Conservation (phyloP, 2,797 vertebrate species). For the Schizothorax lantsangensis region DNA sequence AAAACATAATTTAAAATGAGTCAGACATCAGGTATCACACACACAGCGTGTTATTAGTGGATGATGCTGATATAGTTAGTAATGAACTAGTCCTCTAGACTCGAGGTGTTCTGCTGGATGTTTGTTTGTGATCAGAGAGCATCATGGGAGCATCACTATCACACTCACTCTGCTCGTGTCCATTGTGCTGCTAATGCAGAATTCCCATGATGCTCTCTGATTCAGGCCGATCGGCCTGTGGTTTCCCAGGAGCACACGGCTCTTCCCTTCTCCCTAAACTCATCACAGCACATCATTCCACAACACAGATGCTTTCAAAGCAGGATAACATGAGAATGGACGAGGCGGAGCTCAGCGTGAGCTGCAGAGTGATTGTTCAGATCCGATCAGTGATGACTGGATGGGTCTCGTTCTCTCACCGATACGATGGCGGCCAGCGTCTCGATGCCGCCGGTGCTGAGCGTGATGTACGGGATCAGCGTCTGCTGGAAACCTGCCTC, state of each 20-base stretch:
- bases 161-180: not conserved
- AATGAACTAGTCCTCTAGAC: not conserved
- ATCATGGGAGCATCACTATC: not conserved
- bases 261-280: constrained; percentile 17
- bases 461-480: constrained; percentile 87
- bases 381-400: not conserved
- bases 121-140: not conserved
- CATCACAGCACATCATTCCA: not conserved
- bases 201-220: constrained; percentile 24
- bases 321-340: not conserved
- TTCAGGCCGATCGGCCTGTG: not conserved
- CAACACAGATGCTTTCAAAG: not conserved
- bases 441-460: constrained; percentile 89
- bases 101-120: no score
- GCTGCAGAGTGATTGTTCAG: not conserved
- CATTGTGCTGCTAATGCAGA: constrained; percentile 3
- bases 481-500: constrained; percentile 81
- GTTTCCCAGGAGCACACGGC: constrained; percentile 22
- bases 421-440: constrained; percentile 87
- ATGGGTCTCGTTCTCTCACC: constrained; percentile 67
- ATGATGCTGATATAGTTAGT: no score
- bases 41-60: no score
- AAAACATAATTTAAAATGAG: not conserved
- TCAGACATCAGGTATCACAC: not conserved
- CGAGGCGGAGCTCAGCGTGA: not conserved